phyloP scores from a whole-genome alignment of 2,113 vertebrate species.

The Aldabrachelys gigantea region DNA sequence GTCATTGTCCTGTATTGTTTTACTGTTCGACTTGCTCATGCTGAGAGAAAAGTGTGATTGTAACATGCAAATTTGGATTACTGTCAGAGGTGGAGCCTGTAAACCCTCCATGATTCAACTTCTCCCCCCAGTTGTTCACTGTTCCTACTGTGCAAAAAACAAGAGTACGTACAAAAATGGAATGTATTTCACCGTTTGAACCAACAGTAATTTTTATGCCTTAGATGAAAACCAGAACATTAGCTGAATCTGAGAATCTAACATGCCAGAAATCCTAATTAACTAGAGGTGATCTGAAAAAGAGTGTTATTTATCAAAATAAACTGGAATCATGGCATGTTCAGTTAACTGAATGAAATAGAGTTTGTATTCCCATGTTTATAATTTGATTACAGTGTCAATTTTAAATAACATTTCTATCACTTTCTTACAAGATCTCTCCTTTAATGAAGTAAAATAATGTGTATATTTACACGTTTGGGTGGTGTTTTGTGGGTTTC shows the following conservation, averaged over 20 bases:
- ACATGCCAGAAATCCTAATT: conserved; percentile 37
- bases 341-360: conserved; percentile 28
- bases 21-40: conserved; percentile 67
- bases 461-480: conserved; percentile 4
- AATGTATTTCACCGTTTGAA: not conserved
- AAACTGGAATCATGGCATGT: conserved; percentile 26
- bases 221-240: conserved; percentile 2
- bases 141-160: conserved; percentile 65
- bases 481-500: not conserved
- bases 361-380: conserved; percentile 32
- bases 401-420: conserved; percentile 28
- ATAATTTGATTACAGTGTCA: conserved; percentile 24
- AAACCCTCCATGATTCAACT: conserved; percentile 59
- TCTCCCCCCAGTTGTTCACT: conserved; percentile 70
- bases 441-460: conserved; percentile 11
- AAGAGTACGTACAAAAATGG: conserved; percentile 7
- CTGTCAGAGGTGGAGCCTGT: conserved; percentile 55
- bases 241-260: not conserved
- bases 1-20: conserved; percentile 64
- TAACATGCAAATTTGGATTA: conserved; percentile 68
- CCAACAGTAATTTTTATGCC: conserved; percentile 9
- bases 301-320: not conserved
- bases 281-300: conserved; percentile 24
- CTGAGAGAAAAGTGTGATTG: conserved; percentile 69
- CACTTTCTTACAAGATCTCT: not conserved